Conservation (phyloP, 2,888 invertebrate genomes). For the Melitaea athalia region DNA sequence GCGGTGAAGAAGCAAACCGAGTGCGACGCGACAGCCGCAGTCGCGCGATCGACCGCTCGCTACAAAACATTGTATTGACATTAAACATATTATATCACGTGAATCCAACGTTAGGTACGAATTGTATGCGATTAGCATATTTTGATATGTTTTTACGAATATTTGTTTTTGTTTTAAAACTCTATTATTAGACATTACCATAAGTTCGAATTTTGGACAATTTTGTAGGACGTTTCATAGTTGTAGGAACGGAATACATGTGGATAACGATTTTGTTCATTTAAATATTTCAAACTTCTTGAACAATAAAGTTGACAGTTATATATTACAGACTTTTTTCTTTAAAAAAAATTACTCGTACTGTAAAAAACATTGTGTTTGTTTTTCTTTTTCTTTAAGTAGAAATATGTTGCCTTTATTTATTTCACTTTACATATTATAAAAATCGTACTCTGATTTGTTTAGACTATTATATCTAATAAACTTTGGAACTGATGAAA, state of each 20-base stretch:
- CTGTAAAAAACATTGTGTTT: slow-evolving; percentile 35
- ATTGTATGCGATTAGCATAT: slow-evolving; percentile 40
- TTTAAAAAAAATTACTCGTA: slow-evolving; percentile 30
- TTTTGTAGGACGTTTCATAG: slow-evolving; percentile 43
- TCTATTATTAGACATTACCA: slow-evolving; percentile 37
- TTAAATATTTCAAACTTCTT: slow-evolving; percentile 32
- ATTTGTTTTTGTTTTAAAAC: slow-evolving; percentile 38
- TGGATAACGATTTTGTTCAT: slow-evolving; percentile 36
- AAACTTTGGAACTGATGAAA: slow-evolving; percentile 39
- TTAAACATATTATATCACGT: slow-evolving; percentile 27
- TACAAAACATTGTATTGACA: slow-evolving; percentile 25
- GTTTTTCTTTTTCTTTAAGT: slow-evolving; percentile 35
- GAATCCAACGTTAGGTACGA: slow-evolving; percentile 38
- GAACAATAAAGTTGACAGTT: slow-evolving; percentile 41
- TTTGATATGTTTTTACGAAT: slow-evolving; percentile 42
- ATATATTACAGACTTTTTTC: slow-evolving; percentile 30
- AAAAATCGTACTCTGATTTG: slow-evolving; percentile 39
- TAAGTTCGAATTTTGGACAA: slow-evolving; percentile 42
- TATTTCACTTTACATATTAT: slow-evolving; percentile 38
- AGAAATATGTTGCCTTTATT: slow-evolving; percentile 39
- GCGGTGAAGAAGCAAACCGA: too few species aligned
- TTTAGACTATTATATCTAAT: slow-evolving; percentile 39
- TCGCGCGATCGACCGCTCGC: slow-evolving; percentile 19
- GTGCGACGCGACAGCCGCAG: too few species aligned
- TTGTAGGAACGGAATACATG: slow-evolving; percentile 40